These are phyloP conservation scores for Vanessa tameamea DNA, from an alignment of 1,140 invertebrate genomes.

Conservation along the genomic window DNA sequence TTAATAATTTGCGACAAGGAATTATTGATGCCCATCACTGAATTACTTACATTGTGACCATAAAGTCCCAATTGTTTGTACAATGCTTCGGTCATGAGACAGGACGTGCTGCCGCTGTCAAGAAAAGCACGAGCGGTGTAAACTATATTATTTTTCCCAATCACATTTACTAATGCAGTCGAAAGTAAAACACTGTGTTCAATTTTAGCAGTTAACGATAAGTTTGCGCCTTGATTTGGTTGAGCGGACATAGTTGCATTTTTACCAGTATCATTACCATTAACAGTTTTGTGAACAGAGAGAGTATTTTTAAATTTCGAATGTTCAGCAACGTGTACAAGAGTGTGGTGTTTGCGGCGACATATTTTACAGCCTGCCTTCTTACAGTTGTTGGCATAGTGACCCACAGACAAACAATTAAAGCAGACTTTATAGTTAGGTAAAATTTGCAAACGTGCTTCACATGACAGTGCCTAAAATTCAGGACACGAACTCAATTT, in stretches of 20 bases:
- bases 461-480: conserved; percentile 30
- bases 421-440: conserved; percentile 40
- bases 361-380: conserved; percentile 37
- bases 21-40: conserved; percentile 12
- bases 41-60: conserved; percentile 30
- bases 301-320: background rate
- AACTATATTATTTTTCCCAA: conserved; percentile 24
- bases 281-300: background rate
- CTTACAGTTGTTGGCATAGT: conserved; percentile 35
- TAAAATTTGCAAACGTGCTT: conserved; percentile 32
- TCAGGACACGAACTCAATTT: conserved; percentile 33
- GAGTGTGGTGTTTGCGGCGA: conserved; percentile 32
- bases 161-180: conserved; percentile 38
- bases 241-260: background rate
- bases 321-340: conserved; percentile 27
- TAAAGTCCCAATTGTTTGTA: conserved; percentile 31
- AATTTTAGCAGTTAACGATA: conserved; percentile 10
- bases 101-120: conserved; percentile 28
- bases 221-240: background rate
- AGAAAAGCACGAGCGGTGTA: conserved; percentile 28
- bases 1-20: conserved; percentile 29
- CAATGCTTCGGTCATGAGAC: conserved; percentile 35
- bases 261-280: background rate
- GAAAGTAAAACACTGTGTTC: conserved; percentile 33
- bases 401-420: conserved; percentile 41